These are phyloP conservation scores for Trichacis sp. DNA, from an alignment of 2,888 invertebrate genomes.

Conservation along the genomic window DNA sequence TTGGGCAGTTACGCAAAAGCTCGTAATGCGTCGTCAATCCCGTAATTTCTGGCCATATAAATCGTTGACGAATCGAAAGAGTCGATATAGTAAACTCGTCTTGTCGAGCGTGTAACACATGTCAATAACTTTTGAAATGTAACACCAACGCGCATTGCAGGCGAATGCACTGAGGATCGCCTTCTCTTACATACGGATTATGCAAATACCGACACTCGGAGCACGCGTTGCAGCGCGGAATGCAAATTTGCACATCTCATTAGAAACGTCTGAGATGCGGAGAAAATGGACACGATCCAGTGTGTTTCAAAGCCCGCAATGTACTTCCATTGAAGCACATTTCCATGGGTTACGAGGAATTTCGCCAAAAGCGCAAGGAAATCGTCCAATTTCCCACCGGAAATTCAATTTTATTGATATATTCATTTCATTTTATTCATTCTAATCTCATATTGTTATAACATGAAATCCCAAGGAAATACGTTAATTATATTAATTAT, in stretches of 20 bases:
- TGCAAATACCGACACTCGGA: conserved; percentile 38
- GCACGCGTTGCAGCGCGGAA: conserved; percentile 30
- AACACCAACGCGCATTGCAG: conserved; percentile 24
- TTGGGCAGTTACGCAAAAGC: no score
- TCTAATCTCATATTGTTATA: neutral
- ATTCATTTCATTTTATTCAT: neutral
- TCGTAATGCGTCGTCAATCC: no score
- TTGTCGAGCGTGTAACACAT: conserved; percentile 21
- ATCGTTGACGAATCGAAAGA: neutral
- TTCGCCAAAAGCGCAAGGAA: conserved; percentile 25
- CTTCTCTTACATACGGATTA: conserved; percentile 32
- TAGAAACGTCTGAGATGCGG: conserved; percentile 33
- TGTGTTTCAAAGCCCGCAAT: neutral
- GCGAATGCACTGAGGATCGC: conserved; percentile 25
- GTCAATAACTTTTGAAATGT: conserved; percentile 24
- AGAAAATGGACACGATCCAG: conserved; percentile 24
- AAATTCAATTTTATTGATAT: neutral
- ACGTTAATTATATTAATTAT: no score
- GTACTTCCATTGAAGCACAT: conserved; percentile 22
- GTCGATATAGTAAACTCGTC: neutral
- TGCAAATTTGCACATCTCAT: conserved; percentile 42
- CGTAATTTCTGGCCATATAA: no score
- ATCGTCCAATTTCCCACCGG: neutral
- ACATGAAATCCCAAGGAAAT: no score
- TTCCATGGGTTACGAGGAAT: conserved; percentile 30